phyloP scores from a whole-genome alignment of 2,113 vertebrate species.

The Chaetodon trifascialis region DNA sequence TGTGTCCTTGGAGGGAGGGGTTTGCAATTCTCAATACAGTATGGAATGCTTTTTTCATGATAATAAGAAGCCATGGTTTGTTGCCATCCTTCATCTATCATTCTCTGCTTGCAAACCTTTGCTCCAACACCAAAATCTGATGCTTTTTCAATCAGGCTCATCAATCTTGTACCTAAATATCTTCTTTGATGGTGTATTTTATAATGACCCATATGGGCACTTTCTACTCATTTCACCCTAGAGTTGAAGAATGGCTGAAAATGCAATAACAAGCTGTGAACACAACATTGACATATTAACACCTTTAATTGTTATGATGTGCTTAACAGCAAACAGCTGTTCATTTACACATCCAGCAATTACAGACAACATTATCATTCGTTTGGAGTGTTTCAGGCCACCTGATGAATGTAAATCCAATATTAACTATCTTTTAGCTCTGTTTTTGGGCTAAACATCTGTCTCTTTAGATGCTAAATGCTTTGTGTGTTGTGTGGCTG shows the following conservation, averaged over 20 bases:
- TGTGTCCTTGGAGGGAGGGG: conserved; percentile 35
- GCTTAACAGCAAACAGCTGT: too few species aligned
- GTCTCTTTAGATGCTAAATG: neutral
- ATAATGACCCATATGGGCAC: neutral
- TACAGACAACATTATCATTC: neutral
- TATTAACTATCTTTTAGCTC: neutral
- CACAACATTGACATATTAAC: too few species aligned
- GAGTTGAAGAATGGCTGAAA: neutral
- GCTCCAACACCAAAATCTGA: conserved; percentile 1
- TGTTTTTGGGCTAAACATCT: neutral
- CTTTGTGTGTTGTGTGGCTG: too few species aligned
- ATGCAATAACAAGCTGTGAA: too few species aligned
- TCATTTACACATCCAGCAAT: neutral
- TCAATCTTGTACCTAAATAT: neutral
- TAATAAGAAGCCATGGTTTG: conserved; percentile 64
- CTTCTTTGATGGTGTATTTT: neutral
- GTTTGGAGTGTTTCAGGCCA: neutral
- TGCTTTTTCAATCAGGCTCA: neutral
- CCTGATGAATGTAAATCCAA: too few species aligned
- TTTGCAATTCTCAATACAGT: conserved; percentile 67
- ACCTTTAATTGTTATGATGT: neutral
- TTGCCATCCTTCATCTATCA: conserved; percentile 43
- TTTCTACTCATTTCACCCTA: neutral
- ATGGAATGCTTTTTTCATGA: conserved; percentile 77
- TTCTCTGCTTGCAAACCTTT: conserved; percentile 39